A percentile compares a stretch with the other conserved stretches of the same genome.
phyloP scores from a whole-genome alignment of 2,113 vertebrate genomes.

The Mastomys coucha region DNA sequence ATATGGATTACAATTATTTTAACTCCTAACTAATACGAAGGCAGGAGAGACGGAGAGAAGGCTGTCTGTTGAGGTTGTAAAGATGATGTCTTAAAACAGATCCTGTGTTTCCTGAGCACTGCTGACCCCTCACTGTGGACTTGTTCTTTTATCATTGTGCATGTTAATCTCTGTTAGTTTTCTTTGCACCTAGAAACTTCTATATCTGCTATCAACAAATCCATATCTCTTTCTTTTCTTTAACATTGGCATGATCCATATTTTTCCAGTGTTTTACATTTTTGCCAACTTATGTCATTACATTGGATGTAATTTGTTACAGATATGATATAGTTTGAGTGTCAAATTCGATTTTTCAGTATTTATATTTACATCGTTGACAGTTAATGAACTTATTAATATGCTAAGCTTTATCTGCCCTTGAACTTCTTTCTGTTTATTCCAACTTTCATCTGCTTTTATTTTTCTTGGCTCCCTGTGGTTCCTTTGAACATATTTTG shows the following conservation, averaged over 20 bases:
- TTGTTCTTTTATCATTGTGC: background rate
- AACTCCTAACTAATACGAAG: background rate
- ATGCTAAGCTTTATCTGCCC: background rate
- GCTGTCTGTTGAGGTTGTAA: background rate
- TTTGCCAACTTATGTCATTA: background rate
- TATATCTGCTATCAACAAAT: background rate
- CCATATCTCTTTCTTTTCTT: background rate
- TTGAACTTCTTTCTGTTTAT: background rate
- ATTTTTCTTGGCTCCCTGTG: background rate
- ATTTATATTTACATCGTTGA: background rate
- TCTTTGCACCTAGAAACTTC: background rate
- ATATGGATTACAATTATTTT: background rate
- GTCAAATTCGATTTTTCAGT: background rate
- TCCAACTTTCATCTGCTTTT: background rate
- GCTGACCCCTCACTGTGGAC: background rate
- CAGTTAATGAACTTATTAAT: background rate
- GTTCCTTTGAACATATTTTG: background rate
- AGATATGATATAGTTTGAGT: background rate
- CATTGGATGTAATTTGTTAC: slow-evolving; percentile 36
- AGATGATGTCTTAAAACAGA: background rate
- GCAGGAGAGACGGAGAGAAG: background rate
- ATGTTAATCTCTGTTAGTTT: background rate
- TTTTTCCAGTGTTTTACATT: background rate
- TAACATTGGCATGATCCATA: background rate
- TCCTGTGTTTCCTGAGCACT: too few species aligned